These are phyloP conservation scores for Heliconius congener DNA, from an alignment of 1,140 invertebrate species.

Conservation along the genomic window DNA sequence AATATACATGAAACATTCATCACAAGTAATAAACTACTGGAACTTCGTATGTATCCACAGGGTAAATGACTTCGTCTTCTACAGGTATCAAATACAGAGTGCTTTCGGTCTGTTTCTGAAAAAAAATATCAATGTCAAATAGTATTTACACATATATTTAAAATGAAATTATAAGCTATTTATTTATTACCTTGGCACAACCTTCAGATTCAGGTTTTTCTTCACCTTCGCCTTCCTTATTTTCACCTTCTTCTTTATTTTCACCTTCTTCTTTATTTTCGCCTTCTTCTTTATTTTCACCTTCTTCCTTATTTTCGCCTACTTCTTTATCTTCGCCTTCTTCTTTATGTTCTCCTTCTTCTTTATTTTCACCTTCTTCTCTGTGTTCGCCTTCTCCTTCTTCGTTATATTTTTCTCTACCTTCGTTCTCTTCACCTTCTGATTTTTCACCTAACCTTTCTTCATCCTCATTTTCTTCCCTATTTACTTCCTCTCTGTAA, in stretches of 20 bases:
- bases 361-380: not conserved
- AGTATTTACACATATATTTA: no score
- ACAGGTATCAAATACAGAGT: slow-evolving; percentile 12
- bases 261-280: not conserved
- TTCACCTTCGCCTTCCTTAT: not conserved
- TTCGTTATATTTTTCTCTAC: not conserved
- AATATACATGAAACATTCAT: not conserved
- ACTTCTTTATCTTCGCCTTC: not conserved
- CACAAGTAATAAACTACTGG: slow-evolving; percentile 17
- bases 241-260: not conserved
- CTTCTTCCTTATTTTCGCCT: not conserved
- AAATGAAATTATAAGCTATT: no score
- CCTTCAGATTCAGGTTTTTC: not conserved
- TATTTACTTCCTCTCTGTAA: not conserved
- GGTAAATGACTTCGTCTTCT: slow-evolving; percentile 8
- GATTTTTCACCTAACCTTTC: not conserved
- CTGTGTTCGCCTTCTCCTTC: not conserved
- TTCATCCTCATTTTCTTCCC: not conserved
- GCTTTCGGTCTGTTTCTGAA: slow-evolving; percentile 1
- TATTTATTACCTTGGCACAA: not conserved
- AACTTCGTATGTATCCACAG: slow-evolving; percentile 5
- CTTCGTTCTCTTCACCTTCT: not conserved
- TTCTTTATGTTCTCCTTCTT: no score
- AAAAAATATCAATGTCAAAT: not conserved
- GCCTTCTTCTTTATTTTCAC: not conserved